Conservation (phyloP, 2,888 invertebrate species). For the Calameuta idolon region DNA sequence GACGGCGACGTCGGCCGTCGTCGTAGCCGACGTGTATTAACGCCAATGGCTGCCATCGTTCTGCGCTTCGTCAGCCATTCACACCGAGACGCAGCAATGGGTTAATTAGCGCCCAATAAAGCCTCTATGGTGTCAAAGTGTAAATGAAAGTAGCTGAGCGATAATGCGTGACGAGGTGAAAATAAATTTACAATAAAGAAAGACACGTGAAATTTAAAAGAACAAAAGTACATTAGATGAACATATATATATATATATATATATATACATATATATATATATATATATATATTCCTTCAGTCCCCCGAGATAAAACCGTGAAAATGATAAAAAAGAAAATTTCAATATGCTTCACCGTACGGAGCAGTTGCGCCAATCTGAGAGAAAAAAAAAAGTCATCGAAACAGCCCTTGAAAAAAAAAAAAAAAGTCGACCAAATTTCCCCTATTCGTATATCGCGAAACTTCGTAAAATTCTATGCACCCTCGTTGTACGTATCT, state of each 20-base stretch:
- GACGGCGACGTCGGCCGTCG: background rate
- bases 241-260: too few relatives aligned
- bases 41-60: background rate
- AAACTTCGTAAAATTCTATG: conserved; percentile 35
- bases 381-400: background rate
- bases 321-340: background rate
- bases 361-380: background rate
- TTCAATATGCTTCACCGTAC: background rate
- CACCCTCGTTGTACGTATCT: conserved; percentile 40
- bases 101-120: background rate
- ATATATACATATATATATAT: too few relatives aligned
- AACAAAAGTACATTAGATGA: too few relatives aligned
- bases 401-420: background rate
- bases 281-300: too few relatives aligned
- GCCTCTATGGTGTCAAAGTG: background rate
- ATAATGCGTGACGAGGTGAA: background rate
- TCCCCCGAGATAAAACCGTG: background rate
- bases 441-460: conserved; percentile 31
- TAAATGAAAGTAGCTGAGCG: background rate
- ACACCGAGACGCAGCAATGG: background rate
- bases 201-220: too few relatives aligned
- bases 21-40: background rate
- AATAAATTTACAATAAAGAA: too few relatives aligned
- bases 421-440: background rate
- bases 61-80: background rate